Conservation (phyloP, 2,888 invertebrate species). For the Gisinianus flammeolus region DNA sequence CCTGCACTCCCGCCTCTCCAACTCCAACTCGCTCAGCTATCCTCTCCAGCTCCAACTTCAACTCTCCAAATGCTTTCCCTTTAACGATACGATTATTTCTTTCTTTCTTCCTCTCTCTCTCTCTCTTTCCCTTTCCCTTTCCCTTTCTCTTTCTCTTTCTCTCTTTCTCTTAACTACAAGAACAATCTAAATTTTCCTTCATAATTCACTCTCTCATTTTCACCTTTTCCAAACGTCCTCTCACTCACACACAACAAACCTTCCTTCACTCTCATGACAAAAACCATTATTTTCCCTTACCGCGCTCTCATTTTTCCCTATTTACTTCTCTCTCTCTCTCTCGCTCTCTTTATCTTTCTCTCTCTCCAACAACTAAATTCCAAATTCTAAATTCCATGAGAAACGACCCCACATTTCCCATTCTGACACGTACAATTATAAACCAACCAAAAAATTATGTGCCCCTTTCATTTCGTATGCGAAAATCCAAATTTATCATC, state of each 20-base stretch:
- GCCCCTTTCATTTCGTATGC: too few species aligned
- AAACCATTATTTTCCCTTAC: conserved; percentile 11
- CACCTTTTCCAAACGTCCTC: conserved; percentile 17
- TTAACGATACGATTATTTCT: conserved; percentile 28
- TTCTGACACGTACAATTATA: too few species aligned
- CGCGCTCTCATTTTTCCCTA: conserved; percentile 11
- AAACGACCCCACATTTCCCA: too few species aligned
- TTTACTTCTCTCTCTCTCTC: too few species aligned
- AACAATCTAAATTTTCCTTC: conserved; percentile 17
- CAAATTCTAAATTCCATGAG: too few species aligned
- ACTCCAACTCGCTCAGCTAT: too few species aligned
- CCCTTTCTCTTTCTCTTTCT: background rate
- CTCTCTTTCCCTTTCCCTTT: background rate
- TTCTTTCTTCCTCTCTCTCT: background rate
- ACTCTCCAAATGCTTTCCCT: background rate
- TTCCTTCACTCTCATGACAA: background rate
- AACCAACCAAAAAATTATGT: too few species aligned
- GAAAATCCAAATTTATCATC: too few species aligned
- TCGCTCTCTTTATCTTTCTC: too few species aligned
- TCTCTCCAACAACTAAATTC: too few species aligned
- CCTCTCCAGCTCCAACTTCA: background rate
- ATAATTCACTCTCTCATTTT: conserved; percentile 30
- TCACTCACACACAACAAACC: too few species aligned
- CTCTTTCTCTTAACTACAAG: background rate
- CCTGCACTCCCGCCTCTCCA: too few species aligned